These are phyloP conservation scores for Listronotus bonariensis DNA, from an alignment of 1,140 invertebrate genomes.

Conservation along the genomic window DNA sequence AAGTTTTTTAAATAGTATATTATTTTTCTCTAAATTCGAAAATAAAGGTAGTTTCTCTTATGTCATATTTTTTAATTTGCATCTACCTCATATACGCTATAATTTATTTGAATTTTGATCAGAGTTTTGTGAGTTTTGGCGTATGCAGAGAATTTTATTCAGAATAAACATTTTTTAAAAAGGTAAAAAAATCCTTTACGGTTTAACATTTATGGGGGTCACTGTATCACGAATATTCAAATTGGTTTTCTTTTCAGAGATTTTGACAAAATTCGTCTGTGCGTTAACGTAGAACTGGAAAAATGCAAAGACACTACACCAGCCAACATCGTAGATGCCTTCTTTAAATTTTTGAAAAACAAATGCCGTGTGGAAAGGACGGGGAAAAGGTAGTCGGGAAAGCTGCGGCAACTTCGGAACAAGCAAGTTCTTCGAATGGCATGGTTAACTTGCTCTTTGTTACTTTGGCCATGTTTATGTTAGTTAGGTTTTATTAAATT, in stretches of 20 bases:
- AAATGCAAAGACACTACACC: slow-evolving; percentile 73
- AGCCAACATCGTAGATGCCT: slow-evolving; percentile 75
- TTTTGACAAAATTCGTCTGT: slow-evolving; percentile 64
- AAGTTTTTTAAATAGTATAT: too few relatives aligned
- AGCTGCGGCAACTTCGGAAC: neutral
- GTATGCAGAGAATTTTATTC: too few relatives aligned
- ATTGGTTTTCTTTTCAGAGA: slow-evolving; percentile 59
- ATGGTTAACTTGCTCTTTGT: neutral
- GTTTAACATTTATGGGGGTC: too few relatives aligned
- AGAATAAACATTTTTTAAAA: too few relatives aligned
- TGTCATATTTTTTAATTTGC: too few relatives aligned
- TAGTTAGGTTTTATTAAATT: neutral
- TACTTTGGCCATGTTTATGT: neutral
- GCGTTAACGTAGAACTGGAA: slow-evolving; percentile 68
- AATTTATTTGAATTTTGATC: too few relatives aligned
- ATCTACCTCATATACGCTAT: too few relatives aligned
- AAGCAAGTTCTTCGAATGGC: neutral
- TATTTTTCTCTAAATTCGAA: too few relatives aligned
- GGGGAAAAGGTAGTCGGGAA: neutral
- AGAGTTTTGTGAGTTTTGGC: too few relatives aligned
- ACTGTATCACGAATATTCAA: too few relatives aligned
- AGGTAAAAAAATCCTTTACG: too few relatives aligned
- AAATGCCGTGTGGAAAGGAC: slow-evolving; percentile 64
- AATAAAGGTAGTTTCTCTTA: too few relatives aligned
- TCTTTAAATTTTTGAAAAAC: slow-evolving; percentile 73